A percentile compares a stretch with the other conserved stretches of the same genome.
Evolutionary conservation across 2,888 invertebrate genomes (phyloP).

Genomic region (Brachyptera risi): DNA sequence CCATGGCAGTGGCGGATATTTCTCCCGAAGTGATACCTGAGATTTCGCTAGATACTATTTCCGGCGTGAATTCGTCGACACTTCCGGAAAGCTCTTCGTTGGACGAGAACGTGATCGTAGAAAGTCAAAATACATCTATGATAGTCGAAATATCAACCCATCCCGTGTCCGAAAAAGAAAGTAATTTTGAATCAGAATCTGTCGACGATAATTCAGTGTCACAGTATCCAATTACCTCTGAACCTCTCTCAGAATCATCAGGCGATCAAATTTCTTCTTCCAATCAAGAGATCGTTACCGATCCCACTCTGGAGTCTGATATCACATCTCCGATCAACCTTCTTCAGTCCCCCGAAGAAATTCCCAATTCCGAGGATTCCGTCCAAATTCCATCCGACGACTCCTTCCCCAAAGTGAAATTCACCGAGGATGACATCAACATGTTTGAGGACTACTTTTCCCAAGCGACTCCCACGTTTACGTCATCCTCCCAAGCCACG

Average conservation of each 20-base stretch:
- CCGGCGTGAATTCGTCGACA: not conserved
- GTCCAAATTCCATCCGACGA: not conserved
- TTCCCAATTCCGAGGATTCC: too few species aligned
- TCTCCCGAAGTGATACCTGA: not conserved
- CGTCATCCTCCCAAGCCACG: not conserved
- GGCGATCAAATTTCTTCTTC: too few species aligned
- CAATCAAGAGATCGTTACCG: not conserved
- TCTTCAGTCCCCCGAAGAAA: not conserved
- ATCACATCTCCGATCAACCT: not conserved
- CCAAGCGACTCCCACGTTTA: not conserved
- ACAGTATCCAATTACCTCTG: too few species aligned
- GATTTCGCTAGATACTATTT: too few species aligned
- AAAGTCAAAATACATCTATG: not conserved
- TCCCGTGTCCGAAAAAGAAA: not conserved
- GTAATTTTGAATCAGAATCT: too few species aligned
- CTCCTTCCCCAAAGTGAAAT: not conserved
- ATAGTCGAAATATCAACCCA: not conserved
- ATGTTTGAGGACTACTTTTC: constrained; percentile 1
- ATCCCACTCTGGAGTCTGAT: not conserved
- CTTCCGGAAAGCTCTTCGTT: too few species aligned
- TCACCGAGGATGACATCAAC: not conserved
- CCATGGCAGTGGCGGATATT: not conserved
- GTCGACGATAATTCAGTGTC: too few species aligned
- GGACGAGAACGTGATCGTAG: too few species aligned
- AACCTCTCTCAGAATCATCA: not conserved